Percentiles rank a stretch among this genome's conserved stretches.
phyloP scores from a whole-genome alignment of 1,140 invertebrate genomes.

The Copidosoma floridanum region DNA sequence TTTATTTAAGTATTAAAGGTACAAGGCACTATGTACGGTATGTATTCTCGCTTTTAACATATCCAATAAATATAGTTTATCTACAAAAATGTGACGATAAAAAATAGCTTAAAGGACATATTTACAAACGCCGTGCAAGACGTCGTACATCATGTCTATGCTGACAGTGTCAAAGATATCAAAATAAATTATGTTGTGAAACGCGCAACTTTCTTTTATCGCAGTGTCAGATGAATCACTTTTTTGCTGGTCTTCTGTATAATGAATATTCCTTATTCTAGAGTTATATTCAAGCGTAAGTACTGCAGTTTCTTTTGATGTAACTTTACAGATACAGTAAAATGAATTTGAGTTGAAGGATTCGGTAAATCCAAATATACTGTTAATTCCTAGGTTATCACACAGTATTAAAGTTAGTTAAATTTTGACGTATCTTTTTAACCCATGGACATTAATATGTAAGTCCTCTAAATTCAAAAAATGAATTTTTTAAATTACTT shows the following conservation, averaged over 20 bases:
- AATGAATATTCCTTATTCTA: not conserved
- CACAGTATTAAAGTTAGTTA: not conserved
- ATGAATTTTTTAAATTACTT: no score
- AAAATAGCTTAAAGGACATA: conserved; percentile 4
- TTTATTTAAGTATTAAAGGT: no score
- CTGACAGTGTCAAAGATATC: conserved; percentile 18
- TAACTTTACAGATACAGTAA: not conserved
- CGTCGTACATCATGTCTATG: conserved; percentile 24
- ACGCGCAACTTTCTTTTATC: not conserved
- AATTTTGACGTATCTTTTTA: no score
- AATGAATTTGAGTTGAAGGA: not conserved
- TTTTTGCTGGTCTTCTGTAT: not conserved
- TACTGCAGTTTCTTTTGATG: not conserved
- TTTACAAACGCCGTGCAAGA: conserved; percentile 16
- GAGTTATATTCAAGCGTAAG: not conserved
- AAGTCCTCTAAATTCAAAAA: no score
- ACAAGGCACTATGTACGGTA: no score
- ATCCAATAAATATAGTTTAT: not conserved
- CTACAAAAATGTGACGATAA: not conserved
- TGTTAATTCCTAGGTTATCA: not conserved
- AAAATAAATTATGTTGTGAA: not conserved
- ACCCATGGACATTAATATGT: no score
- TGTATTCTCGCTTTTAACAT: not conserved
- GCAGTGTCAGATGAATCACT: not conserved
- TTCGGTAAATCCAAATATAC: not conserved